A percentile compares a stretch with the other conserved stretches of the same genome.
These are phyloP conservation scores for Pelmatolapia mariae DNA, from an alignment of 2,113 vertebrate species.

Conservation along the genomic window DNA sequence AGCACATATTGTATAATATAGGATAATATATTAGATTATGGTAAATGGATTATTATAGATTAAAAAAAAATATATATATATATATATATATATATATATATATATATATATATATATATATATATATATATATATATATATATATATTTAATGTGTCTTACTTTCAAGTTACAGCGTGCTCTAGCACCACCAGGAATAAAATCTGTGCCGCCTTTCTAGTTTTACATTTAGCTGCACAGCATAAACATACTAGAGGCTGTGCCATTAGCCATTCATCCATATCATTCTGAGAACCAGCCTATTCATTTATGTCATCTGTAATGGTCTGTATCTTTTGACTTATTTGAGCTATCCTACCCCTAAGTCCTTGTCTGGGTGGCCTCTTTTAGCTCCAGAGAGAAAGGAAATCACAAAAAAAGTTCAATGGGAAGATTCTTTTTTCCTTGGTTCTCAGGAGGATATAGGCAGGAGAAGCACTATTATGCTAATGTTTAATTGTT, in stretches of 20 bases:
- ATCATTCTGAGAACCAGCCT: background rate
- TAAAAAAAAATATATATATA: accelerated
- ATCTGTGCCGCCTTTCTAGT: background rate
- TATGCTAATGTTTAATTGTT: background rate
- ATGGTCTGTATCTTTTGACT: background rate
- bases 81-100: accelerated
- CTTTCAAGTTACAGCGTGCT: background rate
- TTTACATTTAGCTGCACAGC: background rate
- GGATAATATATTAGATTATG: background rate
- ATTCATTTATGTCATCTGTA: background rate
- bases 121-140: too few species aligned
- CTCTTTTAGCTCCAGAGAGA: background rate
- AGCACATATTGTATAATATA: background rate
- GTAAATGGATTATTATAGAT: background rate
- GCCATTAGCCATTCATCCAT: background rate
- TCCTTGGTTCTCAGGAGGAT: background rate
- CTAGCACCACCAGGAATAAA: background rate
- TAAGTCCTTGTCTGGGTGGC: background rate
- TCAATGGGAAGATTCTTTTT: background rate
- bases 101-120: too few species aligned
- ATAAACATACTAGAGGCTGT: background rate
- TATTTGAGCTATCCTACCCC: background rate
- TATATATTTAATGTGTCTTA: background rate
- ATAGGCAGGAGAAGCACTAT: background rate
- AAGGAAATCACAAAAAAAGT: background rate